A percentile compares a stretch with the other conserved stretches of the same genome.
Evolutionary conservation across 2,888 invertebrate species (phyloP).

Genomic region (Hypomecis punctinalis): DNA sequence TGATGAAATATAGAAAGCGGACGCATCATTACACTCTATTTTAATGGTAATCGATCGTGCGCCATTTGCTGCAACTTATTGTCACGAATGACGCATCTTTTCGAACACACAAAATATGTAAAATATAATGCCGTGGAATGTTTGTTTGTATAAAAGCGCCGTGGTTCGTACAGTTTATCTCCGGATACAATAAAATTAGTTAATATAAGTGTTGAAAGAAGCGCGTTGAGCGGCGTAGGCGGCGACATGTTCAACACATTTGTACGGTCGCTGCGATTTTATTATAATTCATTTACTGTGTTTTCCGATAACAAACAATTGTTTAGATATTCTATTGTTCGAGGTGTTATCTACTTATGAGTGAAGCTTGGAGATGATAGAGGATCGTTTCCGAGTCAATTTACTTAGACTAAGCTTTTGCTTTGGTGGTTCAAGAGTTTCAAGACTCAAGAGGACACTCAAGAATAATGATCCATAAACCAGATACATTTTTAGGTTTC

Average conservation of each 20-base stretch:
- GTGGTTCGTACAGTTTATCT: constrained; percentile 30
- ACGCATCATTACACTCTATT: too few species aligned
- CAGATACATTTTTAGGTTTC: too few species aligned
- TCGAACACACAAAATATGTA: constrained; percentile 12
- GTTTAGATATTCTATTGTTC: constrained; percentile 49
- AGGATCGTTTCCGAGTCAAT: not conserved
- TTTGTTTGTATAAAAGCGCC: constrained; percentile 21
- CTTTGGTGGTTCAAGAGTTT: not conserved
- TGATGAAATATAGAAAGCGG: too few species aligned
- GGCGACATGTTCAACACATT: constrained; percentile 76
- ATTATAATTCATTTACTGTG: constrained; percentile 82
- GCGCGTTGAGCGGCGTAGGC: constrained; percentile 68
- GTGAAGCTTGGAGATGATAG: constrained; percentile 11
- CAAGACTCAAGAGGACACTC: too few species aligned
- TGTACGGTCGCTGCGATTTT: constrained; percentile 75
- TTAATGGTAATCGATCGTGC: too few species aligned
- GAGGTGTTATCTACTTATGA: constrained; percentile 21
- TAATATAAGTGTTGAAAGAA: constrained; percentile 49
- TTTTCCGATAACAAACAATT: constrained; percentile 61
- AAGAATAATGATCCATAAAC: too few species aligned
- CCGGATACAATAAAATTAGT: constrained; percentile 45
- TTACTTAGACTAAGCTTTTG: not conserved
- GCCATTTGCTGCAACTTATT: not conserved
- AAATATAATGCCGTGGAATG: constrained; percentile 9
- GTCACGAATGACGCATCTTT: constrained; percentile 5